Evolutionary conservation across 1,140 invertebrate genomes (phyloP).

Genomic region (Lineus longissimus): DNA sequence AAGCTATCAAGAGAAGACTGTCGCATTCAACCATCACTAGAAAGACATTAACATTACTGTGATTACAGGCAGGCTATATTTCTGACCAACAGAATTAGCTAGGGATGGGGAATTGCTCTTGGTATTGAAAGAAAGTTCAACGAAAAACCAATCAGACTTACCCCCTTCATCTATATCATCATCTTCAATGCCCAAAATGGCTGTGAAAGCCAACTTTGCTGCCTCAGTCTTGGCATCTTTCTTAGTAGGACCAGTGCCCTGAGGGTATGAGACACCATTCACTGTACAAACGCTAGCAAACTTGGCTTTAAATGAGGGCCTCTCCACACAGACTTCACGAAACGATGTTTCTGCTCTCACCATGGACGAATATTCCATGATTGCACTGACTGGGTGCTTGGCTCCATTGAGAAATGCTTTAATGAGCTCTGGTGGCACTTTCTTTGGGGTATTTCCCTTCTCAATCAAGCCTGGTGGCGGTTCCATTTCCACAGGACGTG

Average conservation of each 20-base stretch:
- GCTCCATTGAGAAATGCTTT: slow-evolving; percentile 29
- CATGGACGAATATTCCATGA: slow-evolving; percentile 40
- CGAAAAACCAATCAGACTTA: not conserved
- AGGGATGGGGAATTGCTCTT: too few species aligned
- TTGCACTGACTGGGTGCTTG: slow-evolving; percentile 38
- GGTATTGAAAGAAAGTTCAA: too few species aligned
- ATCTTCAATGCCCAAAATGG: slow-evolving; percentile 26
- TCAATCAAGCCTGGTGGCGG: not conserved
- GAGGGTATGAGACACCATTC: slow-evolving; percentile 31
- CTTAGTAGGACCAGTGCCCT: slow-evolving; percentile 40
- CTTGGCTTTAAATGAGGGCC: slow-evolving; percentile 17
- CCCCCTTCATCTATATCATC: slow-evolving; percentile 27
- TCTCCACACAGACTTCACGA: slow-evolving; percentile 24
- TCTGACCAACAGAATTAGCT: too few species aligned
- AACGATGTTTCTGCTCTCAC: slow-evolving; percentile 20
- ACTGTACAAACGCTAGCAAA: slow-evolving; percentile 34
- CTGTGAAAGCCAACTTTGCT: slow-evolving; percentile 33
- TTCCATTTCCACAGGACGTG: not conserved
- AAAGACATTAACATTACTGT: too few species aligned
- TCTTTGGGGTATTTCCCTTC: slow-evolving; percentile 2
- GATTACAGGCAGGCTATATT: too few species aligned
- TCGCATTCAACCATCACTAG: too few species aligned
- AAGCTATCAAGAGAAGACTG: too few species aligned
- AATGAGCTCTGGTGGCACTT: slow-evolving; percentile 32
- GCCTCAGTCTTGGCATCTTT: slow-evolving; percentile 46